Conservation (phyloP, 2,888 invertebrate species). For the Ormyrus rosae region DNA sequence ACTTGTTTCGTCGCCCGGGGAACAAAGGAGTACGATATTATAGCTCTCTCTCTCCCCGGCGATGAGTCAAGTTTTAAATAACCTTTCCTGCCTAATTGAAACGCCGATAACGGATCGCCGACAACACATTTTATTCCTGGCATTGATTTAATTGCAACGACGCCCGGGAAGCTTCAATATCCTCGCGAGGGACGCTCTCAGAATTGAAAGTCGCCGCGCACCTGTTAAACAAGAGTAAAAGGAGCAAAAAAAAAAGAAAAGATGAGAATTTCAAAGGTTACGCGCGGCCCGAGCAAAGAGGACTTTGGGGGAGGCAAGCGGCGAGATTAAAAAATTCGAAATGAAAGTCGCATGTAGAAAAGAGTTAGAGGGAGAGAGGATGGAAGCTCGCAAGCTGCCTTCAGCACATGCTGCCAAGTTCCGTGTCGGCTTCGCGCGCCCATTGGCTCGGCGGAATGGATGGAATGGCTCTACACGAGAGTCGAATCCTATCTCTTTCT, state of each 20-base stretch:
- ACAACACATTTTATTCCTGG: too few relatives aligned
- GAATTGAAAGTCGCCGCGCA: too few relatives aligned
- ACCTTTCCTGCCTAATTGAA: too few relatives aligned
- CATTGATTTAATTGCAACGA: too few relatives aligned
- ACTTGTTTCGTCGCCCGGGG: too few relatives aligned
- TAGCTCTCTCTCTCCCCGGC: too few relatives aligned
- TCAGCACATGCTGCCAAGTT: constrained; percentile 52
- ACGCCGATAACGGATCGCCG: too few relatives aligned
- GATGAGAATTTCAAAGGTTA: constrained; percentile 31
- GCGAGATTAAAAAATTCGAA: constrained; percentile 57
- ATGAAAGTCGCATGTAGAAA: constrained; percentile 54
- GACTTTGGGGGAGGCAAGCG: background rate
- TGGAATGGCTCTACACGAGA: constrained; percentile 54
- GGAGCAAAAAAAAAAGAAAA: background rate
- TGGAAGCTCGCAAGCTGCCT: constrained; percentile 44
- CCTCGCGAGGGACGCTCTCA: too few relatives aligned
- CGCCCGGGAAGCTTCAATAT: too few relatives aligned
- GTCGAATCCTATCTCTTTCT: constrained; percentile 48
- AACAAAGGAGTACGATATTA: too few relatives aligned
- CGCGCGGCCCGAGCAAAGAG: constrained; percentile 6
- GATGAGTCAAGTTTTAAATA: too few relatives aligned
- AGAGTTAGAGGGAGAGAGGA: constrained; percentile 25
- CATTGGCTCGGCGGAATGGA: constrained; percentile 57
- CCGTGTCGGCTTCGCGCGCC: constrained; percentile 50
- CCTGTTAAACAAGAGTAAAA: background rate